A percentile compares a stretch with the other conserved stretches of the same genome.
phyloP scores from a whole-genome alignment of 2,113 vertebrate genomes.

The Fregetta grallaria region DNA sequence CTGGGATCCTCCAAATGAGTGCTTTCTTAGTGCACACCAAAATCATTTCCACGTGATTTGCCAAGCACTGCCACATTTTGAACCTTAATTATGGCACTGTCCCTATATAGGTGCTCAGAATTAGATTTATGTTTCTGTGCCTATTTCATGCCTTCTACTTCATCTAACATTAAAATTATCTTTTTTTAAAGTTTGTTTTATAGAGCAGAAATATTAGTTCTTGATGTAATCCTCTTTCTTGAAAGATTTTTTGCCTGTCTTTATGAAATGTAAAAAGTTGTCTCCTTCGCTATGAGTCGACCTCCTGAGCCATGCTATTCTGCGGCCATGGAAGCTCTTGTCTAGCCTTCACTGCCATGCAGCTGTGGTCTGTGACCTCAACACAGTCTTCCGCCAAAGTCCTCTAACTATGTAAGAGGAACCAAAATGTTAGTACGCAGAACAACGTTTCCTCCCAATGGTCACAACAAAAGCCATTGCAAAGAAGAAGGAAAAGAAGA shows the following conservation, averaged over 20 bases:
- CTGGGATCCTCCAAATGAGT: not conserved
- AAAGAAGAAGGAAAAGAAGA: not conserved
- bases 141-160: not conserved
- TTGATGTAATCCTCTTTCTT: not conserved
- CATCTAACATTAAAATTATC: not conserved
- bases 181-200: not conserved
- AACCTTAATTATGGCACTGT: not conserved
- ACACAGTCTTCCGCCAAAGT: not conserved
- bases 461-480: not conserved
- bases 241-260: not conserved
- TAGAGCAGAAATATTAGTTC: not conserved
- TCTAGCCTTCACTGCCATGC: not conserved
- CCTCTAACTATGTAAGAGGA: not conserved
- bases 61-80: not conserved
- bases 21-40: not conserved
- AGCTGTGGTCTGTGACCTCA: not conserved
- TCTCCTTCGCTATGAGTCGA: not conserved
- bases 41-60: not conserved
- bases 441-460: conserved; percentile 7
- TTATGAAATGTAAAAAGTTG: not conserved
- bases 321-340: not conserved
- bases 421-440: conserved; percentile 32
- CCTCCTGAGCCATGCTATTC: not conserved
- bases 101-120: not conserved
- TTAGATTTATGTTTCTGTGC: not conserved